phyloP scores from a whole-genome alignment of 30 jellyfish, hydroid and myxozoan genomes.

The Aurelia coerulea region DNA sequence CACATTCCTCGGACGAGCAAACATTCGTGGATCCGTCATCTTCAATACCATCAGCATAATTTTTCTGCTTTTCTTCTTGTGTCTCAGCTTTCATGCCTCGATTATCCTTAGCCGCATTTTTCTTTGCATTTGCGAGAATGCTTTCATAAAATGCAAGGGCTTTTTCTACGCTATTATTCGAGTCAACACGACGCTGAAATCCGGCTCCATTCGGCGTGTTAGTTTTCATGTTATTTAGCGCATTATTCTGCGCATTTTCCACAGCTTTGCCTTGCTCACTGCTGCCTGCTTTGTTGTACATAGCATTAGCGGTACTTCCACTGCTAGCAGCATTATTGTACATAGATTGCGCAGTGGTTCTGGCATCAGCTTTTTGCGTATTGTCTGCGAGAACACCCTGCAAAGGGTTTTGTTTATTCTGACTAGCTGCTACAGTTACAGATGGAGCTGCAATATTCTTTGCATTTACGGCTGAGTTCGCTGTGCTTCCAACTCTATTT shows the following conservation, averaged over 20 bases:
- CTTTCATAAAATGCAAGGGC: conserved; percentile 65
- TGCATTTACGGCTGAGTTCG: background rate
- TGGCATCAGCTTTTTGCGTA: background rate
- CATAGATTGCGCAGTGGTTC: background rate
- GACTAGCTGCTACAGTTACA: conserved; percentile 5
- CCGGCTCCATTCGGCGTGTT: conserved; percentile 28
- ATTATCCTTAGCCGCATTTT: conserved; percentile 36
- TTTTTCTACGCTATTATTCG: conserved; percentile 28
- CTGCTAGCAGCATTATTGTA: background rate
- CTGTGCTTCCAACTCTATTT: conserved; percentile 8
- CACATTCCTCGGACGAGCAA: conserved; percentile 80
- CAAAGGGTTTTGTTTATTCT: background rate
- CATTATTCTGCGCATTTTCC: background rate
- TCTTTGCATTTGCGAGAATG: conserved; percentile 49
- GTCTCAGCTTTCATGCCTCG: conserved; percentile 12
- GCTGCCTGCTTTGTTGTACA: background rate
- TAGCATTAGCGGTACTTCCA: background rate
- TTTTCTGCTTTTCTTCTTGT: background rate
- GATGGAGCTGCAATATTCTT: background rate
- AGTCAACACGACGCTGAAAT: background rate
- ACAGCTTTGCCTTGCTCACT: background rate
- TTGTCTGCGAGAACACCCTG: background rate
- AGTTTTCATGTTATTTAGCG: background rate
- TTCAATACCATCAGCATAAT: conserved; percentile 39
- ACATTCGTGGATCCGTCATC: conserved; percentile 4